Evolutionary conservation across 2,113 vertebrate species (phyloP), one percentile per base, ranked within the genome.

Genomic region (Bettongia penicillata): DNA sequence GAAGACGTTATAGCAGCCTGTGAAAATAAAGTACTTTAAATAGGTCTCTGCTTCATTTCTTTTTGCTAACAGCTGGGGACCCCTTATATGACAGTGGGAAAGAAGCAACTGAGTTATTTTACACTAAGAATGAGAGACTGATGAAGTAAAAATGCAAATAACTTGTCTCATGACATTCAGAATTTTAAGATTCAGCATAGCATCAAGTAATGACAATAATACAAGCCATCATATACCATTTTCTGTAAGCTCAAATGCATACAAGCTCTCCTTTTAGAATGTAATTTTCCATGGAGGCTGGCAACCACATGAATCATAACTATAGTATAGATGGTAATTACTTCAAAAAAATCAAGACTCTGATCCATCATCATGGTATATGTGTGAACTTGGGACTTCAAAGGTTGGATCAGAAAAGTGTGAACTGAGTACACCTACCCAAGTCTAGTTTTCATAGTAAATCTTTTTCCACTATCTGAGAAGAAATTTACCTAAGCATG

Each of bases 91-190:
- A 89, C 0, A 28, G 49, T 49, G 19, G 51, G 31, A 11, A 95
- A 95, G 31, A 37, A 94, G 43, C 68, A 90, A 28, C 24, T 89
- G 24, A 93, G 0, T 94, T 94, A 61, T 19, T 53, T 8, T 26
- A 37, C 50, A 37, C 55, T 53, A 68, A 90, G 89, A 84, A 68
- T 48, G 47, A n/a, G 22, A 53, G 92, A 25, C 3, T 52, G 31
- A 61, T 91, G n/a, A 93, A 50, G 0, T 90, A 95, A 77, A 91
- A 93, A 84, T 94, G 14, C 57, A 1, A 93, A 10, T 93, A 91
- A 57, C 31, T 91, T 94, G 0, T 7, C 90, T 55, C 47, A 92
- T 25, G 23, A 91, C 77, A 93, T 90, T 51, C 12, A 94, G 92
- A 1, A 8, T 2, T 31, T 51, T 11, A 49, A 5, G 53, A 93